Percentiles rank a stretch among this genome's conserved stretches.
These are phyloP conservation scores for Ophraella communa DNA, from an alignment of 2,888 invertebrate genomes.

Conservation along the genomic window DNA sequence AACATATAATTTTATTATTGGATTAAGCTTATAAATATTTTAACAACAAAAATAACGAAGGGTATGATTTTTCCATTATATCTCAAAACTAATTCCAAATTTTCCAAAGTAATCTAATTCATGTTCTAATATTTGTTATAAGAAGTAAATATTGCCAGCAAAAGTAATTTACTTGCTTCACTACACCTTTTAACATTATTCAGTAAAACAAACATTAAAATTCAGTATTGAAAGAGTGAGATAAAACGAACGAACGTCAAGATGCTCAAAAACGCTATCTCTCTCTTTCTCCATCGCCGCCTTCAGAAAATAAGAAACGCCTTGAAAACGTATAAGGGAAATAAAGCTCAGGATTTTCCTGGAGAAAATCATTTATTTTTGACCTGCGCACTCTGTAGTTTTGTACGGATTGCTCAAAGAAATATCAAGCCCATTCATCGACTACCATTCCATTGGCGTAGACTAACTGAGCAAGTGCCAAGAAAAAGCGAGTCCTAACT, in stretches of 20 bases:
- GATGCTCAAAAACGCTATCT: conserved; percentile 8
- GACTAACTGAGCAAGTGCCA: background rate
- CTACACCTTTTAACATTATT: background rate
- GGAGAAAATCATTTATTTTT: conserved; percentile 58
- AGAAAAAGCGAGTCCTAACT: background rate
- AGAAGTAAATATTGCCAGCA: background rate
- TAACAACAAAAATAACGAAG: too few species aligned
- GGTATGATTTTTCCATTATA: too few species aligned
- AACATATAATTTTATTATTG: too few species aligned
- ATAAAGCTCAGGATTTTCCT: conserved; percentile 57
- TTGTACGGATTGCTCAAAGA: conserved; percentile 48
- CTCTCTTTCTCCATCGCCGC: conserved; percentile 36
- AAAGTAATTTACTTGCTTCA: background rate
- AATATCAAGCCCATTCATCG: conserved; percentile 42
- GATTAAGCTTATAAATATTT: too few species aligned
- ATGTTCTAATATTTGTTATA: background rate
- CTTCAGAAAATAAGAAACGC: conserved; percentile 51
- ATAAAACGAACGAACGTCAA: conserved; percentile 2
- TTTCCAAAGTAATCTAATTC: background rate
- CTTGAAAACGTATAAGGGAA: conserved; percentile 55
- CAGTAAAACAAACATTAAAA: background rate
- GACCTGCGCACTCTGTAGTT: conserved; percentile 54
- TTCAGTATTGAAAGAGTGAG: background rate
- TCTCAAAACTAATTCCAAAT: background rate
- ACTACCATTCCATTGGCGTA: conserved; percentile 31